A percentile compares a stretch with the other conserved stretches of the same genome.
Conservation (phyloP, 2,888 invertebrate species). For the Sabellastarte sp. region DNA sequence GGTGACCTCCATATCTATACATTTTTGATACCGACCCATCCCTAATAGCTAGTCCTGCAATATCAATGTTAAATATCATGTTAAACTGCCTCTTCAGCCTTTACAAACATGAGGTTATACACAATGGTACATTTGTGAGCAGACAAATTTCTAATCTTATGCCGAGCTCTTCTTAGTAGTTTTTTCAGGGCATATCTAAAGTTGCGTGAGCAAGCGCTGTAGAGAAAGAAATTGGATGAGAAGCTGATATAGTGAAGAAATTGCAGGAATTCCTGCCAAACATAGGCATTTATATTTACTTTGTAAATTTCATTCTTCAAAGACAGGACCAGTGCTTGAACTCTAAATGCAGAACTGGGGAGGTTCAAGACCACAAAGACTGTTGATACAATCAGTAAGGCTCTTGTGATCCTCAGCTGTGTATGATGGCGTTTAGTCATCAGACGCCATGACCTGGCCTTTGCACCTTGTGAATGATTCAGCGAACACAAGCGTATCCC, state of each 20-base stretch:
- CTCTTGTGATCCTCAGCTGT: constrained; percentile 27
- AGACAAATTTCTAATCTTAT: background rate
- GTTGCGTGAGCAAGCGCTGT: constrained; percentile 26
- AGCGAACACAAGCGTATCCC: background rate
- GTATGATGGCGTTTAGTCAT: constrained; percentile 24
- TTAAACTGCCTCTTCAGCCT: background rate
- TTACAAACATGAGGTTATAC: background rate
- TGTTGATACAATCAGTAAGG: constrained; percentile 28
- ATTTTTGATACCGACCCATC: no score
- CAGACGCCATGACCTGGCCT: constrained; percentile 12
- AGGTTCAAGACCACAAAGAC: constrained; percentile 29
- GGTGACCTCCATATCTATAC: no score
- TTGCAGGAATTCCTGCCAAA: constrained; percentile 28
- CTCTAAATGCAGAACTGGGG: constrained; percentile 27
- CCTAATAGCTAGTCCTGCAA: no score
- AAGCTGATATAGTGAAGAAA: constrained; percentile 28
- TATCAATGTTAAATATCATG: no score
- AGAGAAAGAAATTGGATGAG: constrained; percentile 28
- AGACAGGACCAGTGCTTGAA: constrained; percentile 24
- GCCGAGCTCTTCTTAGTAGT: background rate
- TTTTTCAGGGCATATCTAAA: constrained; percentile 24
- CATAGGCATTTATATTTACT: constrained; percentile 9
- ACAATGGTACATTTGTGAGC: background rate
- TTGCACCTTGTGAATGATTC: background rate
- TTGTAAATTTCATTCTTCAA: constrained; percentile 14